A percentile compares a stretch with the other conserved stretches of the same genome.
Evolutionary conservation across 2,113 vertebrate species (phyloP).

Genomic region (Phyllostomus discolor): DNA sequence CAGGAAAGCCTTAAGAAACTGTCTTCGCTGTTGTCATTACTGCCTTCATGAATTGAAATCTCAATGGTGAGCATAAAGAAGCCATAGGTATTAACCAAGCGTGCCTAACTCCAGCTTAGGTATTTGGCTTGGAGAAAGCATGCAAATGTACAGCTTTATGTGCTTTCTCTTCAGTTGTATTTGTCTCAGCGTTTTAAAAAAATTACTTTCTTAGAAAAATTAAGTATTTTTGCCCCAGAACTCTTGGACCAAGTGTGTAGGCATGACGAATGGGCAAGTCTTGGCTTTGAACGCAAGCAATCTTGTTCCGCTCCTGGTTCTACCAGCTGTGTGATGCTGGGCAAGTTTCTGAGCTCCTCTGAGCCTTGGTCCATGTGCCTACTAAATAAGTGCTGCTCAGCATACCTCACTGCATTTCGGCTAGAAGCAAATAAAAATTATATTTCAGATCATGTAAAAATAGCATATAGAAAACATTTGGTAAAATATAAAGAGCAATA

Average conservation of each 20-base stretch:
- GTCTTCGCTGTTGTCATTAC: slow-evolving; percentile 74
- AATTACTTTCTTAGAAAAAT: background rate
- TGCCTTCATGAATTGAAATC: slow-evolving; percentile 66
- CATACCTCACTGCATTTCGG: background rate
- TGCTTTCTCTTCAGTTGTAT: background rate
- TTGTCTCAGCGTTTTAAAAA: slow-evolving; percentile 24
- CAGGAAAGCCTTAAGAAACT: slow-evolving; percentile 80
- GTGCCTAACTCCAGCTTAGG: slow-evolving; percentile 22
- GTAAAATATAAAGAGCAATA: background rate
- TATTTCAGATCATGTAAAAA: background rate
- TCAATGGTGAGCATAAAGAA: slow-evolving; percentile 64
- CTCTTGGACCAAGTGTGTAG: background rate
- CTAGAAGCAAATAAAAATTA: background rate
- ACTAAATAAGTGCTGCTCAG: background rate
- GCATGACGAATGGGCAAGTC: background rate
- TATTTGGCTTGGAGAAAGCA: slow-evolving; percentile 48
- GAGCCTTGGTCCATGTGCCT: background rate
- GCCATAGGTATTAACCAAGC: background rate
- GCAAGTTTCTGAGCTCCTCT: background rate
- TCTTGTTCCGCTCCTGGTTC: background rate
- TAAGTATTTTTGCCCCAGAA: background rate
- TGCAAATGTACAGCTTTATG: background rate
- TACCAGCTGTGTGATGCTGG: background rate
- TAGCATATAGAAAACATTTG: background rate
- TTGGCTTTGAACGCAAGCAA: background rate